phyloP scores from a whole-genome alignment of 1,140 invertebrate species.

The Pantala flavescens region DNA sequence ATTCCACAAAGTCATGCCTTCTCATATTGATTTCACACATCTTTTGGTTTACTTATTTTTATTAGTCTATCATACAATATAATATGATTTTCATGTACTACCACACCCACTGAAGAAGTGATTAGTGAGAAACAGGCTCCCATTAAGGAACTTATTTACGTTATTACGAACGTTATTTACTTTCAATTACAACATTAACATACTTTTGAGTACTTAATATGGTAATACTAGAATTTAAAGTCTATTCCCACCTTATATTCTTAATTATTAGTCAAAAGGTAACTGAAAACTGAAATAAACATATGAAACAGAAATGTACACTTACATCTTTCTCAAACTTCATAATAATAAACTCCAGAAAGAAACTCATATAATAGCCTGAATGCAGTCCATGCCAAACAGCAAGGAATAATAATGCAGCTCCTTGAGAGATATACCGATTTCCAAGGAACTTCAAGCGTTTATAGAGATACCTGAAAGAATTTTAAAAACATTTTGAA shows the following conservation, averaged over 20 bases:
- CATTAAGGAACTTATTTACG: too few species aligned
- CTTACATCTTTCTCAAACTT: constrained; percentile 78
- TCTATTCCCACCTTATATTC: constrained; percentile 21
- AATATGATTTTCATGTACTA: too few species aligned
- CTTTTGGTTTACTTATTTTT: too few species aligned
- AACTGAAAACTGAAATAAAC: too few species aligned
- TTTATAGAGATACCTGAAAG: constrained; percentile 72
- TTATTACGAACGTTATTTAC: too few species aligned
- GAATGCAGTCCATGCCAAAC: constrained; percentile 87
- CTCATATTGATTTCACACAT: too few species aligned
- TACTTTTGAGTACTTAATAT: too few species aligned
- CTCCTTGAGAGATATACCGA: constrained; percentile 67
- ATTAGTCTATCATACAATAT: too few species aligned
- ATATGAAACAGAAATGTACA: constrained; percentile 19
- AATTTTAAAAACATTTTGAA: constrained; percentile 19
- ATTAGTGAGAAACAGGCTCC: too few species aligned
- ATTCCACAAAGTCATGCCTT: too few species aligned
- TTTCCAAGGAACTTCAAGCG: constrained; percentile 81
- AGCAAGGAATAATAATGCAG: constrained; percentile 75
- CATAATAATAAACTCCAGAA: constrained; percentile 83
- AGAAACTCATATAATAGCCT: constrained; percentile 86
- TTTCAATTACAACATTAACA: too few species aligned
- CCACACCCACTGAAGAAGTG: too few species aligned
- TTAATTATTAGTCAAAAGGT: constrained; percentile 19
- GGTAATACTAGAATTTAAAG: constrained; percentile 13